Conservation (phyloP, 1,140 invertebrate genomes). For the Cylas formicarius region DNA sequence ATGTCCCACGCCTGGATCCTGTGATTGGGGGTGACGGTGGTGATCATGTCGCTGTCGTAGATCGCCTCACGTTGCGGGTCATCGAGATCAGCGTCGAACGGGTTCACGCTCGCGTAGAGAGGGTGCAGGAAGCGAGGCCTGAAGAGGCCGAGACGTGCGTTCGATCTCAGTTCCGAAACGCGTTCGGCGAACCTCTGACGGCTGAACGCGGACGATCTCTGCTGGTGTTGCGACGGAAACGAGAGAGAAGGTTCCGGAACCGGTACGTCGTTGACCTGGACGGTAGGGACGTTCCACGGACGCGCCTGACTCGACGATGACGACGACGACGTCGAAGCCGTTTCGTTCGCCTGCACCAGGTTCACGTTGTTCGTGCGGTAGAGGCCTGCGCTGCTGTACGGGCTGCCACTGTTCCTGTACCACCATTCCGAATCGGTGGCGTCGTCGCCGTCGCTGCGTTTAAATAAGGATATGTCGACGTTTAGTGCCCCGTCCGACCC, state of each 20-base stretch:
- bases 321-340: neutral
- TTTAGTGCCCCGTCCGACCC: too few relatives aligned
- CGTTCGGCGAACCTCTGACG: conserved; percentile 28
- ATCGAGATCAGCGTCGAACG: conserved; percentile 40
- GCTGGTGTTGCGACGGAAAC: conserved; percentile 10
- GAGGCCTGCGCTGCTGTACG: conserved; percentile 11
- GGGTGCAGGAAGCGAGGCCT: conserved; percentile 42
- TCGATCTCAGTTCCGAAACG: conserved; percentile 27
- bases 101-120: conserved; percentile 37
- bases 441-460: conserved; percentile 14
- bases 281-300: conserved; percentile 46
- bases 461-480: too few relatives aligned
- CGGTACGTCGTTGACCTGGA: conserved; percentile 54
- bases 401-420: conserved; percentile 15
- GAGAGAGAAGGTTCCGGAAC: conserved; percentile 37
- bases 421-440: conserved; percentile 21
- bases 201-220: conserved; percentile 17
- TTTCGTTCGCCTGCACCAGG: neutral
- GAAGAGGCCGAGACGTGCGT: conserved; percentile 30
- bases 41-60: conserved; percentile 38
- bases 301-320: neutral
- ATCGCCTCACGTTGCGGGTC: conserved; percentile 39
- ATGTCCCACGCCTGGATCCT: conserved; percentile 82
- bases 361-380: conserved; percentile 29
- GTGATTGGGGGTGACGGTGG: conserved; percentile 51